These are phyloP conservation scores for Chloebia gouldiae DNA, from an alignment of 2,113 vertebrate species.

Conservation along the genomic window DNA sequence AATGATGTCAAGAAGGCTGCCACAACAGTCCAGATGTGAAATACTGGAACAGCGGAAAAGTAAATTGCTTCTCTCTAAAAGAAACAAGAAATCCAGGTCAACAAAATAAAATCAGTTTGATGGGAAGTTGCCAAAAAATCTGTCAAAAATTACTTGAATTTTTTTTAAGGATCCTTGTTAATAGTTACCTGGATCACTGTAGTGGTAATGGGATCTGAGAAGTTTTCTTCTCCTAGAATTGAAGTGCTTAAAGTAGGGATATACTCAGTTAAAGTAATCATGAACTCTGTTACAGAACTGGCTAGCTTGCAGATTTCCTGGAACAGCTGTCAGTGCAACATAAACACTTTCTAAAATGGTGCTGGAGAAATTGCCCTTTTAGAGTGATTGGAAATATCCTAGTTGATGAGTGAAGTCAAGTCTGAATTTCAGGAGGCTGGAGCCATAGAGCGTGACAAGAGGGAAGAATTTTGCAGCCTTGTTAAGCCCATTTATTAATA, in stretches of 20 bases:
- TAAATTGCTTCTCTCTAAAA: neutral
- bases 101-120: neutral
- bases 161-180: neutral
- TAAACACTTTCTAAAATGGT: slow-evolving; percentile 42
- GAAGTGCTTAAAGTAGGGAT: neutral
- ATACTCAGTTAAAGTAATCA: neutral
- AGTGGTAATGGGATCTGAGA: neutral
- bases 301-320: slow-evolving; percentile 23
- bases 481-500: neutral
- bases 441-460: neutral
- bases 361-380: slow-evolving; percentile 25
- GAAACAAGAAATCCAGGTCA: neutral
- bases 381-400: slow-evolving; percentile 17
- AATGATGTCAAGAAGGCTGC: neutral
- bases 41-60: neutral
- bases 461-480: neutral
- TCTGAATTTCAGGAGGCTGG: neutral
- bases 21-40: neutral
- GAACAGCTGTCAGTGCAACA: slow-evolving; percentile 10
- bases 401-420: neutral
- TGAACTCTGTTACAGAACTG: neutral
- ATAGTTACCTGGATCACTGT: neutral
- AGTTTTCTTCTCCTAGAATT: neutral
- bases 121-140: neutral
- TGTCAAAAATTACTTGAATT: neutral